Percentiles rank a stretch among this genome's conserved stretches.
Conservation (phyloP, 2,888 invertebrate species). For the Sesia bembeciformis region DNA sequence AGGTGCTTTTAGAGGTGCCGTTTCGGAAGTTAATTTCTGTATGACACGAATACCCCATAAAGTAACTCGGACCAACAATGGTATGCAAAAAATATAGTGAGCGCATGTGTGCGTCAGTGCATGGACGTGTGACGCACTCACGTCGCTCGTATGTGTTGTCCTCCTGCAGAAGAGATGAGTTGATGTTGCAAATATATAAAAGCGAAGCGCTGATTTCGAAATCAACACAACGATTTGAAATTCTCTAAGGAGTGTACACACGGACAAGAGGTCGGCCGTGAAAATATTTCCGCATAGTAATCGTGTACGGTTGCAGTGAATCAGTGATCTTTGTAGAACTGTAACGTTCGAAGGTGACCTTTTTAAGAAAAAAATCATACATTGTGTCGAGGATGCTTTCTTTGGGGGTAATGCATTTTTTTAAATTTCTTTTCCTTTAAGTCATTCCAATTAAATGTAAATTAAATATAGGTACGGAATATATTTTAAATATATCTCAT, state of each 20-base stretch:
- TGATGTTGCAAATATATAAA: constrained; percentile 71
- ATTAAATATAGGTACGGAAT: too few species aligned
- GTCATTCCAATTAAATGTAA: constrained; percentile 2
- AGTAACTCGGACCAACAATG: constrained; percentile 42
- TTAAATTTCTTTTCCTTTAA: constrained; percentile 6
- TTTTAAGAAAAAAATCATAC: constrained; percentile 17
- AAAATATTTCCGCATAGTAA: constrained; percentile 56
- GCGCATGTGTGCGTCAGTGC: constrained; percentile 20
- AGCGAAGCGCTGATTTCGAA: constrained; percentile 67
- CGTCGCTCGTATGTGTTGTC: constrained; percentile 20
- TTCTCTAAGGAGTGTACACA: constrained; percentile 62
- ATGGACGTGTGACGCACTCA: constrained; percentile 22
- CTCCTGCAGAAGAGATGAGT: constrained; percentile 51
- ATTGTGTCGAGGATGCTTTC: constrained; percentile 52
- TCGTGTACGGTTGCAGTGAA: constrained; percentile 28
- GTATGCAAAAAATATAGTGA: constrained; percentile 51
- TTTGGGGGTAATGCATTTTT: constrained; percentile 29
- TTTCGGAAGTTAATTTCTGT: constrained; percentile 27
- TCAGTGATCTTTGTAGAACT: constrained; percentile 40
- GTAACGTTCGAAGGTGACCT: constrained; percentile 20
- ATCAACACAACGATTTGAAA: constrained; percentile 69
- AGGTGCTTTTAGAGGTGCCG: constrained; percentile 24
- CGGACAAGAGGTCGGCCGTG: constrained; percentile 42
- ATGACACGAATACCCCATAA: constrained; percentile 55
- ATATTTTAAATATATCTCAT: too few species aligned